A percentile compares a stretch with the other conserved stretches of the same genome.
phyloP scores from a whole-genome alignment of 2,888 invertebrate species.

The Itoplectis maculator region DNA sequence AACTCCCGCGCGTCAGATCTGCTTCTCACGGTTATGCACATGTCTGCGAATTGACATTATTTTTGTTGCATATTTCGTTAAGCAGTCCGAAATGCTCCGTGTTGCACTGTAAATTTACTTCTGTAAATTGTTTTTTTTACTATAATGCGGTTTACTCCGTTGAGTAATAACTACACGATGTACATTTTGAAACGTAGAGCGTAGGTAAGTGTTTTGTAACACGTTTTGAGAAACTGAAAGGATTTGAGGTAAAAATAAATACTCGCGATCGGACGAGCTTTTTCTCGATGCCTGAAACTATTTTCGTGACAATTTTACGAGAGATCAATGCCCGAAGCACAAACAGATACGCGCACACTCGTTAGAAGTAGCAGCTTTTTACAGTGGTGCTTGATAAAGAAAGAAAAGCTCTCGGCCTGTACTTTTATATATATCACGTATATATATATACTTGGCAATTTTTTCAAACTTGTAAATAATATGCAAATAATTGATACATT shows the following conservation, averaged over 20 bases:
- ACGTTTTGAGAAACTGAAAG: not conserved
- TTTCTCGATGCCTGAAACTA: conserved; percentile 43
- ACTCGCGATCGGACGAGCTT: conserved; percentile 37
- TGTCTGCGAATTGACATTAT: conserved; percentile 36
- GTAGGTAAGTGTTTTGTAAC: conserved; percentile 11
- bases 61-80: conserved; percentile 37
- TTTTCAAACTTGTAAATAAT: conserved; percentile 59
- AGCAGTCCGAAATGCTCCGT: conserved; percentile 16
- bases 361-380: conserved; percentile 38
- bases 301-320: conserved; percentile 38
- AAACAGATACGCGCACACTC: conserved; percentile 41
- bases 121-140: conserved; percentile 62
- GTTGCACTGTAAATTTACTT: conserved; percentile 63
- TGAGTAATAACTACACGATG: not conserved
- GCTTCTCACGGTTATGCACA: conserved; percentile 35
- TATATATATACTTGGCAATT: conserved; percentile 45
- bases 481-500: conserved; percentile 49
- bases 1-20: not conserved
- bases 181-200: not conserved
- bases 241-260: conserved; percentile 7
- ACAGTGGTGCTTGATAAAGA: conserved; percentile 41
- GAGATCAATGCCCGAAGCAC: conserved; percentile 7
- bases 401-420: conserved; percentile 45
- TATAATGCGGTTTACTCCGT: conserved; percentile 10
- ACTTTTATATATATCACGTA: conserved; percentile 29